Base-by-base conservation (phyloP, 2,113 vertebrate genomes). In the Gallinago jamesoni region DNA sequence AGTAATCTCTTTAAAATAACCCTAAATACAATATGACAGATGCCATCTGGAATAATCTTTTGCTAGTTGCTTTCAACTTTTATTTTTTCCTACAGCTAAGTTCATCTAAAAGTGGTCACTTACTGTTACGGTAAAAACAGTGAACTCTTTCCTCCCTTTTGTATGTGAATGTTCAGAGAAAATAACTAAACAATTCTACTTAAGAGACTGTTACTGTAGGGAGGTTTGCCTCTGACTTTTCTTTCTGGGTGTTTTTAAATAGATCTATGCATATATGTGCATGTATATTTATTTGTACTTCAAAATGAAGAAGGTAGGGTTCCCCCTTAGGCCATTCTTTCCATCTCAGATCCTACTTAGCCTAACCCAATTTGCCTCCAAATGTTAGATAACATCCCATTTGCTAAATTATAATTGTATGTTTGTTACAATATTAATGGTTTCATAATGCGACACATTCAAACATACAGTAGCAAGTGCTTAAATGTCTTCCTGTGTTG, bases 21-120 rank as follows among this genome's bases (percentile, higher is more conserved):
- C 96, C 96, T 98, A 98, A 98, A 98, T 98, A 98, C 97, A 97
- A 96, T 98, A 98, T 98, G 98, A 98, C 98, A 98, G 97, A 97
- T 98, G 97, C 98, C 98, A 98, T 98, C 98, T 98, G 98, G 96
- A 98, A 98, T 98, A 98, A 97, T 98, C 98, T 97, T 97, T 98
- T 97, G 89, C 97, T 97, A 98, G 96, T 98, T 98, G 94, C 96
- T 98, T 98, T 97, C 97, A 98, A 98, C 96, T 98, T 98, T 98
- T 97, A 95, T 98, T 98, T 98, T 98, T 98, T 98, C 96, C 94
- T 98, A 96, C 93, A 98, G 96, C 95, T 96, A 97, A 96, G 97
- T 98, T 98, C 90, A 97, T 96, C 96, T 94, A 82, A 96, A 98
- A 96, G 95, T 97, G 98, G 97, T 97, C 97, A 97, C 94, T 97